These are phyloP conservation scores for Falcunculus frontatus DNA, from an alignment of 2,113 vertebrate genomes.

Conservation along the genomic window DNA sequence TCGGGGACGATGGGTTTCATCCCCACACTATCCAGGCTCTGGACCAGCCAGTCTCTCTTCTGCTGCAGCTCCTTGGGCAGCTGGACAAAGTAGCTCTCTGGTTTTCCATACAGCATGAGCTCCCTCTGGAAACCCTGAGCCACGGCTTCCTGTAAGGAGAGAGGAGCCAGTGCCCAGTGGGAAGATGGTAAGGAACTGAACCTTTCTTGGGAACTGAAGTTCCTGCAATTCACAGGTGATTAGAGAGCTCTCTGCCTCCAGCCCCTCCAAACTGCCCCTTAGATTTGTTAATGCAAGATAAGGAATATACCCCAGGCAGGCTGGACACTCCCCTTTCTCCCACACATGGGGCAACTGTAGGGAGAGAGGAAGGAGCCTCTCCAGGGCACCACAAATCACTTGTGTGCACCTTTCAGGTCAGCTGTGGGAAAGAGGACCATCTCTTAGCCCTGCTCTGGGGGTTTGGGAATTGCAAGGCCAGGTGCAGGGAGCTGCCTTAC, in stretches of 20 bases:
- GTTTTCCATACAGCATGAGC: constrained; percentile 68
- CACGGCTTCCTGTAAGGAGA: constrained; percentile 81
- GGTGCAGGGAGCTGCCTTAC: constrained; percentile 62
- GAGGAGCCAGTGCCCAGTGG: not conserved
- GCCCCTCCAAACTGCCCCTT: not conserved
- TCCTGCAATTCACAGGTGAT: not conserved
- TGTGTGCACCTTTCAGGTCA: not conserved
- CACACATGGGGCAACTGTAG: not conserved
- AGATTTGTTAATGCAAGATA: not conserved
- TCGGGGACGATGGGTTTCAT: constrained; percentile 83
- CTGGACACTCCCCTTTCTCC: not conserved
- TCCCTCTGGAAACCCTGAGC: constrained; percentile 83
- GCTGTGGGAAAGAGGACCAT: not conserved
- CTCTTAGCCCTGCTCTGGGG: not conserved
- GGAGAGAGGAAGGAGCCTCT: not conserved
- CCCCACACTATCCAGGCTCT: constrained; percentile 76
- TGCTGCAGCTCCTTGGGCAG: constrained; percentile 72
- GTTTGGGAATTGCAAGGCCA: no score
- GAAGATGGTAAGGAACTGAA: not conserved
- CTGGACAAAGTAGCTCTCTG: constrained; percentile 88
- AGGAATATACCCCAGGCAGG: not conserved
- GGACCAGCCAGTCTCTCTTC: constrained; percentile 77
- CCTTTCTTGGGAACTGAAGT: not conserved
- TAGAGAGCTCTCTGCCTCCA: not conserved
- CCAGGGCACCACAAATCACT: not conserved